Base-by-base conservation (phyloP, 2,888 invertebrate genomes). In the Eupithecia abbreviata region DNA sequence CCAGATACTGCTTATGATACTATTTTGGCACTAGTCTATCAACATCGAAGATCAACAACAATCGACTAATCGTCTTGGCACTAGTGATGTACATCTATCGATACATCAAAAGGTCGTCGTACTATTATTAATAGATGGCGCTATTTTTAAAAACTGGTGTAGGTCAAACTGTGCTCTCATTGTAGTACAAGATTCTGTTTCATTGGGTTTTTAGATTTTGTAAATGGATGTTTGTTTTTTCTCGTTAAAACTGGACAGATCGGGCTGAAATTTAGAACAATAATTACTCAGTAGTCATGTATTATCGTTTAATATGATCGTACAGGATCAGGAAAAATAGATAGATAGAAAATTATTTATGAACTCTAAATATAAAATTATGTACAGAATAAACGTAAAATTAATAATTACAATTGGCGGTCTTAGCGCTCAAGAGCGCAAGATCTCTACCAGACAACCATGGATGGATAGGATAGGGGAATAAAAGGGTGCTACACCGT, bases 101-200 rank as follows among this genome's bases (percentile, higher is more conserved):
- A 83, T 83, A 79, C 76, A 73, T 80, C 82, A 71, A 82, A 82
- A 80, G 85, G 83, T 85, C 85, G 80, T 80, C 77, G 85, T 49
- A 80, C 85, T 74, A 62, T 30, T 81, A 75, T 76, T 77, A 82
- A 82, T 84, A 84, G 82, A 78, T 75, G 72, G 70, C 73, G 71
- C 72, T 80, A 77, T 77, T 78, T 76, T 71, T 76, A 79, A 15
- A 69, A 78, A 72, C 58, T 75, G 47, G 70, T 80, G 81, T 81
- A 81, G 81, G 81, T 81, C 81, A 81, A 49, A 71, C 62, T 15
- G 58, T 71, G 72, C 30, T 74, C 43, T 73, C 73, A 67, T 67
- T 71, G 45, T 18, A n/a, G 45, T 18, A n/a, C n/a, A 45, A 43
- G 66, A 71, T 71, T 45, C 12, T 51, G 69, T 72, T 76, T 18